Evolutionary conservation across 2,888 invertebrate genomes (phyloP), one percentile per base, ranked within the genome.

Genomic region (Drosophila diplacantha): DNA sequence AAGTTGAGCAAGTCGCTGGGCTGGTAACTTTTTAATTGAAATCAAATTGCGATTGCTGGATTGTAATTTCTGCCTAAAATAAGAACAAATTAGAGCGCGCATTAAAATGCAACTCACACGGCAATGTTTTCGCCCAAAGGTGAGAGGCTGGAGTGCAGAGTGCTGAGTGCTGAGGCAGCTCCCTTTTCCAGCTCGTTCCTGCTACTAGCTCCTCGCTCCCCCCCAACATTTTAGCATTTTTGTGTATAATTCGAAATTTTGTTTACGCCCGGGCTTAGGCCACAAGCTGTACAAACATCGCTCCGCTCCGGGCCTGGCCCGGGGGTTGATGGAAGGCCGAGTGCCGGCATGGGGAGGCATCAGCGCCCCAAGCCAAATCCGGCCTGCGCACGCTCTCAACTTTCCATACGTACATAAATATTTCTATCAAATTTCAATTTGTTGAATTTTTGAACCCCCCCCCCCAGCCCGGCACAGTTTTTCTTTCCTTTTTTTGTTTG

Each of bases 351-450:
- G 14, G 35, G 12, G 3, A 31, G 26, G 44, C 32, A 55, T 46
- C 22, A 22, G 5, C 35, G 41, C 65, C 47, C 43, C 41, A 61
- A 61, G 38, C 46, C 61, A 61, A 68, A 59, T 44, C 59, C 53
- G 65, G 41, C 37, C 68, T 64, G 71, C 60, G 67, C 66, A 41
- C 24, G 44, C 44, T 46, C 51, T 55, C 55, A 22, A 50, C 46
- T 47, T 26, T 38, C 20, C 56, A 31, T 44, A 41, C 63, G 35
- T 24, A 66, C 65, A 66, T 61, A 72, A 66, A 75, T 74, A 79
- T 81, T 78, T 81, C 79, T 78, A 78, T 81, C 76, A 78, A 78
- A 81, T 81, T 78, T 81, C 81, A 78, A 81, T 78, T 81, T 78
- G 81, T 68, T 81, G 63, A 78, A 75, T 65, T 72, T 79, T 77